Conservation (phyloP, 2,113 vertebrate species). For the Cyprinodon brontotheroides region DNA sequence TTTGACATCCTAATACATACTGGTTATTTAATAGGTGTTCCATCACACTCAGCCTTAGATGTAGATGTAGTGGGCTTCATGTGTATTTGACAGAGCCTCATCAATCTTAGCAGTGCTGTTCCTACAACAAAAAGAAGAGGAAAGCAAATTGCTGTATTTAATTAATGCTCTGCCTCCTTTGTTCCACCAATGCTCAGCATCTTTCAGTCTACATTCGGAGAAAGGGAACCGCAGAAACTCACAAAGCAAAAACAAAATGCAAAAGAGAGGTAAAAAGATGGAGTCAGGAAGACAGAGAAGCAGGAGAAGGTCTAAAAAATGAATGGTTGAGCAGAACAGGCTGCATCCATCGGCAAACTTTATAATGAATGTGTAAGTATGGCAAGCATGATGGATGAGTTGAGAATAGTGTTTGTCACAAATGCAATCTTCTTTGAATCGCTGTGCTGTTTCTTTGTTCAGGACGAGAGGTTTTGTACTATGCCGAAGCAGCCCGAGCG, state of each 20-base stretch:
- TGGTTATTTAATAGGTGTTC: constrained; percentile 77
- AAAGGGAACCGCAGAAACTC: constrained; percentile 59
- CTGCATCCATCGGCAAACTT: constrained; percentile 80
- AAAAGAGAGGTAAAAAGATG: constrained; percentile 44
- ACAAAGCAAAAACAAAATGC: constrained; percentile 23
- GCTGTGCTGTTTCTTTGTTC: constrained; percentile 61
- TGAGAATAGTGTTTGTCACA: constrained; percentile 77
- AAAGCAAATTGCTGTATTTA: constrained; percentile 84
- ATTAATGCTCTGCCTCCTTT: constrained; percentile 82
- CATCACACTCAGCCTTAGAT: constrained; percentile 81
- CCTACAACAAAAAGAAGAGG: constrained; percentile 75
- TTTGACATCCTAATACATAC: constrained; percentile 79
- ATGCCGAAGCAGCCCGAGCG: constrained; percentile 48
- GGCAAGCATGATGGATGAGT: constrained; percentile 81
- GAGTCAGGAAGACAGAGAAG: constrained; percentile 21
- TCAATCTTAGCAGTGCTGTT: constrained; percentile 80
- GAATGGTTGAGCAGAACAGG: constrained; percentile 69
- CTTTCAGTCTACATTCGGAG: constrained; percentile 70
- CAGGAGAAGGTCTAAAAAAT: constrained; percentile 56
- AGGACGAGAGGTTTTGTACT: constrained; percentile 26
- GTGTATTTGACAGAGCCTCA: constrained; percentile 72
- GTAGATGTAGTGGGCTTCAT: constrained; percentile 79
- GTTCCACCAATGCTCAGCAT: constrained; percentile 80
- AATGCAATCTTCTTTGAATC: constrained; percentile 75
- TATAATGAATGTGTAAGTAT: constrained; percentile 80